A percentile compares a stretch with the other conserved stretches of the same genome.
Conservation (phyloP, 2,113 vertebrate genomes). For the Dipodomys merriami region DNA sequence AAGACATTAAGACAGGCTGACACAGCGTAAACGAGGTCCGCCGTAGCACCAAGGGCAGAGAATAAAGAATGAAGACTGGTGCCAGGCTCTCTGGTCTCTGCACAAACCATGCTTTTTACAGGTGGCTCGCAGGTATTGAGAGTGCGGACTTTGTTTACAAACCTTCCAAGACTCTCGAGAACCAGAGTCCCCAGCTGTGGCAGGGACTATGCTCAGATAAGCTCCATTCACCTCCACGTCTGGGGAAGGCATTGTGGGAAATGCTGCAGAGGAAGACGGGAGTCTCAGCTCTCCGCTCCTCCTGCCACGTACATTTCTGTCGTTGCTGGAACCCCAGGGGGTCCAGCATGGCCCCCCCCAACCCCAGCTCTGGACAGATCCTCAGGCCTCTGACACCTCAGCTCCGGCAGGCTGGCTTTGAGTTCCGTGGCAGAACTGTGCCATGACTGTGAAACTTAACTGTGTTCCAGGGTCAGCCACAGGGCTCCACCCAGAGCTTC, state of each 20-base stretch:
- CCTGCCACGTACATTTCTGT: background rate
- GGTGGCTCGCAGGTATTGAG: background rate
- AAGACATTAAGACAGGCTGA: background rate
- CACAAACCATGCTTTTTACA: background rate
- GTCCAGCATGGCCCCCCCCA: too few species aligned
- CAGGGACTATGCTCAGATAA: background rate
- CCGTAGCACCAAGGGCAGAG: background rate
- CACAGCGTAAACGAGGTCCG: too few species aligned
- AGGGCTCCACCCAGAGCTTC: background rate
- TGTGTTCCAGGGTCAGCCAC: background rate
- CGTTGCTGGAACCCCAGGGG: background rate
- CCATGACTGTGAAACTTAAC: background rate
- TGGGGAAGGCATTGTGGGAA: background rate
- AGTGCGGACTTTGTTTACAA: background rate
- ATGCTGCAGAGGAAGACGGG: background rate
- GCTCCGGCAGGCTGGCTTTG: background rate
- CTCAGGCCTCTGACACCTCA: background rate
- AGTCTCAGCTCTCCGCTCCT: background rate
- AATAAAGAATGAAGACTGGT: background rate
- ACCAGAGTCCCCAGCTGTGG: background rate
- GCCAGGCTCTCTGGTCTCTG: background rate
- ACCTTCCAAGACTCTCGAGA: background rate
- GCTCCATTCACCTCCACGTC: background rate
- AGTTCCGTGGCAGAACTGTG: background rate
- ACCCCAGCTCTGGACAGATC: background rate